Evolutionary conservation across 2,797 vertebrate species (phyloP), one percentile per base, ranked within the genome.

Genomic region (Craterocephalus amniculus): DNA sequence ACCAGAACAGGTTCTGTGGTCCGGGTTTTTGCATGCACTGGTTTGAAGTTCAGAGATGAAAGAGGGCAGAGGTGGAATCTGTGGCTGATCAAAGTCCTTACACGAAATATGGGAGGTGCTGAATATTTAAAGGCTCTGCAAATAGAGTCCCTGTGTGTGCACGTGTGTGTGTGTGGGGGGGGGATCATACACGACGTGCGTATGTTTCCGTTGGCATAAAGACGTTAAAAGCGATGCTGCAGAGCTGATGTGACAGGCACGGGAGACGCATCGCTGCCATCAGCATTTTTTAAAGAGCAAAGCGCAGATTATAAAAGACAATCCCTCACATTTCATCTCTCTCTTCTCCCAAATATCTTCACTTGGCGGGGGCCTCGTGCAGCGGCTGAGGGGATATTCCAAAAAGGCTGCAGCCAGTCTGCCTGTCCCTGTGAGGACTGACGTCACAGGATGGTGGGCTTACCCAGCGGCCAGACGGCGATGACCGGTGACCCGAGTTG

Each of bases 31-130:
- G 76, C 79, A 74, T 55, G 83, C 45, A 48, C 45, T 22, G n/a
- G 45, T 87, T 92, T 93, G 92, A 92, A 90, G 91, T 90, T 86
- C 64, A 76, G 77, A 92, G 88, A 93, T 92, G 86, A 92, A 93
- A 92, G 91, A 48, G 67, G 86, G 80, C 81, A 76, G 79, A 84
- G 68, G 88, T 72, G 20, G 79, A 89, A 92, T 90, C 86, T 85
- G 80, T 78, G 83, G 74, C 76, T 89, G 91, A 93, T 93, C 91
- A 93, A 93, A 93, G 92, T 89, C 83, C 4, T 60, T 60, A 72
- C 81, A 83, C 88, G 63, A 84, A 91, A 90, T 87, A 85, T 80
- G 85, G 87, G 84, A 89, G 87, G 83, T 86, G 38, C 82, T 91
- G 90, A 91, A 91, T 92, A 92, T 91, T 91, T 90, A 88, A 91